Evolutionary conservation across 2,797 vertebrate species (phyloP).

Genomic region (Odontamblyopus lacepedii): DNA sequence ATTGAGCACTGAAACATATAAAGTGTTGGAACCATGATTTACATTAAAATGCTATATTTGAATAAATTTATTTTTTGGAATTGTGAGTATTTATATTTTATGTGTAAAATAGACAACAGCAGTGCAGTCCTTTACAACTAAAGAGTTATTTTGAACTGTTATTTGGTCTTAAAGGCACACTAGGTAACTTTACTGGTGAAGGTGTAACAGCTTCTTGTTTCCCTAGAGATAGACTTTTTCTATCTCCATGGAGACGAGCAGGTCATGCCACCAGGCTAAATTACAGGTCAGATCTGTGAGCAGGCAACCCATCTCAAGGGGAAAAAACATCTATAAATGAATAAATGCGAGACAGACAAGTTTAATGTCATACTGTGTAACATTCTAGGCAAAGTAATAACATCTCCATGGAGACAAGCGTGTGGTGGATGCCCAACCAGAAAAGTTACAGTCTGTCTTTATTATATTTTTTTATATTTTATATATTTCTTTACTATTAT

Average conservation of each 20-base stretch:
- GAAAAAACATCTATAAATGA: too few relatives aligned
- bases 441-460: not conserved
- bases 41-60: constrained; percentile 50
- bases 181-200: too few relatives aligned
- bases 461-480: too few relatives aligned
- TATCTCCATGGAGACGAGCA: not conserved
- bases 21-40: constrained; percentile 46
- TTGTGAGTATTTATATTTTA: constrained; percentile 50
- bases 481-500: too few relatives aligned
- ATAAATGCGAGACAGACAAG: too few relatives aligned
- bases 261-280: too few relatives aligned
- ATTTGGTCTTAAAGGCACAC: too few relatives aligned
- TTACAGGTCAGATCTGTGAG: too few relatives aligned
- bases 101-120: not conserved
- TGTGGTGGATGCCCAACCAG: not conserved
- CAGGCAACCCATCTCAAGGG: too few relatives aligned
- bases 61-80: constrained; percentile 74
- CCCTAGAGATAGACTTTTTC: not conserved
- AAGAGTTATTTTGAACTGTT: not conserved
- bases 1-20: constrained; percentile 60
- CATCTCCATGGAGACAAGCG: not conserved
- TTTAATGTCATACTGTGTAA: not conserved
- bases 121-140: not conserved
- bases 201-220: too few relatives aligned
- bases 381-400: not conserved